Evolutionary conservation across 2,113 vertebrate genomes (phyloP).

Genomic region (Seriola aureovittata): DNA sequence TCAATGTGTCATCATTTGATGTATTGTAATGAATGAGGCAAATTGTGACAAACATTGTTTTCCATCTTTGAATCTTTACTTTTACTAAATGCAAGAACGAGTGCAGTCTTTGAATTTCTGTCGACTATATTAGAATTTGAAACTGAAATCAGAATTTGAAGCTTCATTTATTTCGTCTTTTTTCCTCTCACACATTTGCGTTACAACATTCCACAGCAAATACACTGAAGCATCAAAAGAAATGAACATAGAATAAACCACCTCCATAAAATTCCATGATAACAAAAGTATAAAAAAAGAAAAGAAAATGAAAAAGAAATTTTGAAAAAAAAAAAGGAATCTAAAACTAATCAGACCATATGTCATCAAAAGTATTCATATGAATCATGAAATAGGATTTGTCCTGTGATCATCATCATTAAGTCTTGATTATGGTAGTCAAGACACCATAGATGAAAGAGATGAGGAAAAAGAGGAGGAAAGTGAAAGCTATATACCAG

Average conservation of each 20-base stretch:
- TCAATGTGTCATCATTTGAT: not conserved
- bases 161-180: not conserved
- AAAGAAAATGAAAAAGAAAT: not conserved
- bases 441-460: constrained; percentile 69
- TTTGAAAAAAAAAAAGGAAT: not conserved
- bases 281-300: not conserved
- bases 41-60: not conserved
- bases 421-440: constrained; percentile 74
- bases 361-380: not conserved
- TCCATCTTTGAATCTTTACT: not conserved
- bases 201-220: not conserved
- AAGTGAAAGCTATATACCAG: constrained; percentile 74
- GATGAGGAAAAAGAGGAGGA: constrained; percentile 75
- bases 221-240: not conserved
- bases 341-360: not conserved
- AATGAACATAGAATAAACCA: not conserved
- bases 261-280: not conserved
- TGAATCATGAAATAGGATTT: not conserved
- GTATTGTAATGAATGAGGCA: no score
- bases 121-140: no score
- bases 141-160: no score
- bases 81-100: no score
- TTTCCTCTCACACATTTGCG: not conserved
- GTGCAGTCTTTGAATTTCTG: no score
- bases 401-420: constrained; percentile 31